These are phyloP conservation scores for Pseudochirops corinnae DNA, from an alignment of 2,797 vertebrate species.

Conservation along the genomic window DNA sequence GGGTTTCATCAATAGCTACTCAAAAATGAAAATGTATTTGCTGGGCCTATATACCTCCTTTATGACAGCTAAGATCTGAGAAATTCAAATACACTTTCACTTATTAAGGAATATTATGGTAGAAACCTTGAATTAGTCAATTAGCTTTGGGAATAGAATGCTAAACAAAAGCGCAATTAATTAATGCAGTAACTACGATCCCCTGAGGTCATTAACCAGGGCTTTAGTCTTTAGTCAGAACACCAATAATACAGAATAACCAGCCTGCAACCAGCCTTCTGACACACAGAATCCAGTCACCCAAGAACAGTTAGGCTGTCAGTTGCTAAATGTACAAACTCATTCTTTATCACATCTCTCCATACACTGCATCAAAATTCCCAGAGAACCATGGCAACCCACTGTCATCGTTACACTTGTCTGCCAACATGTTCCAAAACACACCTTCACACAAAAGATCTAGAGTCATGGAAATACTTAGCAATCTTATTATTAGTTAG, in stretches of 20 bases:
- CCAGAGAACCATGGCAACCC: constrained; percentile 56
- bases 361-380: constrained; percentile 46
- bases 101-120: constrained; percentile 51
- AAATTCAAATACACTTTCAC: constrained; percentile 57
- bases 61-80: constrained; percentile 25
- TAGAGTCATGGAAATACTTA: constrained; percentile 73
- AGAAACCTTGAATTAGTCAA: constrained; percentile 66
- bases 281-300: constrained; percentile 55
- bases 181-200: constrained; percentile 57
- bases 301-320: constrained; percentile 48
- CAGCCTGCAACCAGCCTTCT: constrained; percentile 43
- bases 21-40: constrained; percentile 56
- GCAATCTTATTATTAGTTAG: constrained; percentile 62
- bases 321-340: constrained; percentile 54
- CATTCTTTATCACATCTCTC: constrained; percentile 55
- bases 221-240: constrained; percentile 62
- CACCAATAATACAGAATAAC: constrained; percentile 59
- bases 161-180: constrained; percentile 63
- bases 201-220: constrained; percentile 47
- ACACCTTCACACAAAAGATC: constrained; percentile 60
- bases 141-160: constrained; percentile 55
- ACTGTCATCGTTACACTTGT: constrained; percentile 55
- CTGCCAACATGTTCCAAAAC: constrained; percentile 67
- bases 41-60: constrained; percentile 45
- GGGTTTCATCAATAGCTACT: not conserved